Conservation (phyloP, 2,113 vertebrate species). For the Neolamprologus kungweensis region DNA sequence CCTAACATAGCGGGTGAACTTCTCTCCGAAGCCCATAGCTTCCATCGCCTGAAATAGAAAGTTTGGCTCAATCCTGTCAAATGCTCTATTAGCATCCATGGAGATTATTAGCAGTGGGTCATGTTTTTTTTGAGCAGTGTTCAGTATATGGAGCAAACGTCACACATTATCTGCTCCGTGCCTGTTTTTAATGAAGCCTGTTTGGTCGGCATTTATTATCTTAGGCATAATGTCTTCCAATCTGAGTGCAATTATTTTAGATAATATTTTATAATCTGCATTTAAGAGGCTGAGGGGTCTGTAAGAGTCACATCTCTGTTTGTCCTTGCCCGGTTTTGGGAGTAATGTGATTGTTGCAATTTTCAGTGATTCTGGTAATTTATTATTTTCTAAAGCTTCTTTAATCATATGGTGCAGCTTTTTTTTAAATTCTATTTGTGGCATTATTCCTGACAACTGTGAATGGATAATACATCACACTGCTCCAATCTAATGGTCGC, state of each 20-base stretch:
- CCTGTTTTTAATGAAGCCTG: neutral
- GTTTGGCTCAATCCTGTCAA: neutral
- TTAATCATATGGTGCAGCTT: neutral
- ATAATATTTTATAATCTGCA: neutral
- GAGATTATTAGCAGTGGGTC: neutral
- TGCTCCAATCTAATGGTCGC: neutral
- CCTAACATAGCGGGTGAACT: neutral
- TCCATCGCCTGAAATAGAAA: neutral
- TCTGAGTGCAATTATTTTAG: neutral
- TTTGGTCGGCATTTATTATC: neutral
- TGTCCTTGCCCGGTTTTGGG: rapidly evolving
- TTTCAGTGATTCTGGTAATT: neutral
- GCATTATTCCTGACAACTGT: neutral
- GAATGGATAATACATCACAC: neutral
- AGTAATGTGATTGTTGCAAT: neutral
- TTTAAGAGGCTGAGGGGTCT: neutral
- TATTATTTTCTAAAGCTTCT: neutral
- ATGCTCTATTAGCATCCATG: neutral
- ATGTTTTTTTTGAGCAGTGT: neutral
- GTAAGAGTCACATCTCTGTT: neutral
- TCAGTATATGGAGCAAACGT: neutral
- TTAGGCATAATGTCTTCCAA: neutral
- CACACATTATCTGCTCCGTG: neutral
- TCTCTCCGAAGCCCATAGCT: neutral
- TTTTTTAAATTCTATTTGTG: neutral